Percentiles rank a stretch among this genome's conserved stretches.
Evolutionary conservation across 2,113 vertebrate genomes (phyloP).

Genomic region (Lagopus leucura): DNA sequence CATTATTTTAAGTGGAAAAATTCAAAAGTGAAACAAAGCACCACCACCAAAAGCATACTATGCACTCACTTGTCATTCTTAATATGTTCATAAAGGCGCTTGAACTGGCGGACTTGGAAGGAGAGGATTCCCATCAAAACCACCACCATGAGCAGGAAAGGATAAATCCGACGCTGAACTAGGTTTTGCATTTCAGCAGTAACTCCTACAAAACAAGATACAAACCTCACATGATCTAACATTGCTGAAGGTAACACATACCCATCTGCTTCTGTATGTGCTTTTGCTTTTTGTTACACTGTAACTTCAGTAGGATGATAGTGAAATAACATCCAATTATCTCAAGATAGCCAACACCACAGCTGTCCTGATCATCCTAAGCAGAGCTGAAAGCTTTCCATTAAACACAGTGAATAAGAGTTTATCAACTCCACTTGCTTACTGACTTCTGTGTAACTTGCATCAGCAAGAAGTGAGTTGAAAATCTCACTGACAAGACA

Average conservation of each 20-base stretch:
- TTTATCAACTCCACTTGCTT: neutral
- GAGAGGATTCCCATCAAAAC: slow-evolving; percentile 94
- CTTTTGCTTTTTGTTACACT: neutral
- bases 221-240: neutral
- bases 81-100: slow-evolving; percentile 99
- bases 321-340: neutral
- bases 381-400: neutral
- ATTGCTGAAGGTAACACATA: accelerated
- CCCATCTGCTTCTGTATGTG: neutral
- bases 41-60: neutral
- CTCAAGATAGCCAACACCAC: neutral
- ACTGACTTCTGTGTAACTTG: neutral
- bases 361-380: neutral
- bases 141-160: slow-evolving; percentile 96
- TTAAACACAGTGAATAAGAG: neutral
- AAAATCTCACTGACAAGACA: neutral
- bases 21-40: accelerated
- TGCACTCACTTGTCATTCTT: slow-evolving; percentile 97
- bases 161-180: slow-evolving; percentile 96
- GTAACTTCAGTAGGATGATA: neutral
- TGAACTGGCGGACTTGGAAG: slow-evolving; percentile 98
- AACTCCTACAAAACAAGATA: slow-evolving; percentile 81
- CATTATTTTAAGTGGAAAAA: neutral
- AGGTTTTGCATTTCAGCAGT: slow-evolving; percentile 96
- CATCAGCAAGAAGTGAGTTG: neutral